These are phyloP conservation scores for Drosophila neonasuta DNA, from an alignment of 2,888 invertebrate genomes.

Conservation along the genomic window DNA sequence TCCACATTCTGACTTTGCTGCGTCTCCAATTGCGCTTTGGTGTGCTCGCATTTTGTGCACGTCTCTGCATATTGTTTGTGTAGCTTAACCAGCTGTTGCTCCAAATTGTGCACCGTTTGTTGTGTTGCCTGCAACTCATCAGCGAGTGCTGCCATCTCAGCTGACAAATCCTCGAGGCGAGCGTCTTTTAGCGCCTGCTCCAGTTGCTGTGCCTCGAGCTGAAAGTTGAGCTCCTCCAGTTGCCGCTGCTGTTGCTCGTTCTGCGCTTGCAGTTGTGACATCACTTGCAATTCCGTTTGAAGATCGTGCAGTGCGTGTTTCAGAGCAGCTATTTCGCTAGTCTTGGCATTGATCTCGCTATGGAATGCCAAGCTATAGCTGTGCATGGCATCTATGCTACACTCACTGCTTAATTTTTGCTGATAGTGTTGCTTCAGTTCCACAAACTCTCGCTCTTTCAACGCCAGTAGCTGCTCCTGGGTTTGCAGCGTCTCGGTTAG, in stretches of 20 bases:
- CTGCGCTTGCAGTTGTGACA: constrained; percentile 62
- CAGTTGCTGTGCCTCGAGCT: constrained; percentile 59
- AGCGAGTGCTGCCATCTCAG: constrained; percentile 43
- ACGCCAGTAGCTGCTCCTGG: constrained; percentile 60
- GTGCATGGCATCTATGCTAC: constrained; percentile 72
- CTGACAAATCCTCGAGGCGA: constrained; percentile 59
- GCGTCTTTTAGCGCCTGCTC: constrained; percentile 64
- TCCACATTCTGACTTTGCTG: constrained; percentile 60
- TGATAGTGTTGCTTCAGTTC: constrained; percentile 69
- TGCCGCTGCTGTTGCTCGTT: constrained; percentile 71
- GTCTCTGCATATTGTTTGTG: constrained; percentile 65
- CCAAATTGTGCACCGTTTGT: constrained; percentile 36
- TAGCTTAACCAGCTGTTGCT: constrained; percentile 61
- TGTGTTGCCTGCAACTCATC: constrained; percentile 41
- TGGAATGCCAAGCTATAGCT: constrained; percentile 73
- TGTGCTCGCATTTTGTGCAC: constrained; percentile 68
- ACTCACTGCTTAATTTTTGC: constrained; percentile 58
- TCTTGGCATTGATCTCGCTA: constrained; percentile 69
- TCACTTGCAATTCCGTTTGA: constrained; percentile 60
- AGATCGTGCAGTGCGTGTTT: constrained; percentile 67
- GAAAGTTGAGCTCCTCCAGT: constrained; percentile 66
- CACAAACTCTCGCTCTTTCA: constrained; percentile 71
- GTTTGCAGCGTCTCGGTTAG: constrained; percentile 63
- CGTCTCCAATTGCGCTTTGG: constrained; percentile 61
- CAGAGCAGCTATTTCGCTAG: constrained; percentile 68